Conservation (phyloP, 2,797 vertebrate species). For the Pygocentrus nattereri region DNA sequence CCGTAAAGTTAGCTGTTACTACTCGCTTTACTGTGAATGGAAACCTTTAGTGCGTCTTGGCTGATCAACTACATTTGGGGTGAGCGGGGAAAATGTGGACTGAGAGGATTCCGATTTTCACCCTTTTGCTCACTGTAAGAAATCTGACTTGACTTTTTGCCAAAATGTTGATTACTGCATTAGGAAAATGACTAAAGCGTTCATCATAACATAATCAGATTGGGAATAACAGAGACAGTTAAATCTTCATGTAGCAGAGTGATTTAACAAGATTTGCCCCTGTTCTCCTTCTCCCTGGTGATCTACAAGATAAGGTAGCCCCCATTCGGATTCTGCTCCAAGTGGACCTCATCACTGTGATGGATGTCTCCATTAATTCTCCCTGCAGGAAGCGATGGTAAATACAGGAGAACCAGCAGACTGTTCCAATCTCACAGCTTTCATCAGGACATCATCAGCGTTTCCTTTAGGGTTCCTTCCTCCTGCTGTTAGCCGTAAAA, state of each 20-base stretch:
- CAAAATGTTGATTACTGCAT: conserved; percentile 36
- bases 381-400: neutral
- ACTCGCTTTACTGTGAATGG: too few species aligned
- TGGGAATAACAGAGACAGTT: conserved; percentile 43
- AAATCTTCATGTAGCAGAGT: conserved; percentile 29
- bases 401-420: neutral
- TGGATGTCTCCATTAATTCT: conserved; percentile 32
- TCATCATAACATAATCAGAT: conserved; percentile 49
- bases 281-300: neutral
- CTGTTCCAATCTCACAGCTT: neutral
- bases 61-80: too few species aligned
- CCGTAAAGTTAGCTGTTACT: too few species aligned
- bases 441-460: neutral
- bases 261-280: conserved; percentile 29
- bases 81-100: too few species aligned
- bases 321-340: neutral
- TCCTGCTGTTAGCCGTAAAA: neutral
- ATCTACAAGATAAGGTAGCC: neutral
- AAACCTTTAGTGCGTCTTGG: too few species aligned
- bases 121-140: conserved; percentile 22
- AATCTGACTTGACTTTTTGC: conserved; percentile 8
- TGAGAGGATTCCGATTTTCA: too few species aligned
- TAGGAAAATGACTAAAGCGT: conserved; percentile 37
- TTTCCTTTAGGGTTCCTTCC: neutral
- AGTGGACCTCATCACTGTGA: conserved; percentile 23